Evolutionary conservation across 1,140 invertebrate species (phyloP), one percentile per base, ranked within the genome.

Genomic region (Drosophila albomicans): DNA sequence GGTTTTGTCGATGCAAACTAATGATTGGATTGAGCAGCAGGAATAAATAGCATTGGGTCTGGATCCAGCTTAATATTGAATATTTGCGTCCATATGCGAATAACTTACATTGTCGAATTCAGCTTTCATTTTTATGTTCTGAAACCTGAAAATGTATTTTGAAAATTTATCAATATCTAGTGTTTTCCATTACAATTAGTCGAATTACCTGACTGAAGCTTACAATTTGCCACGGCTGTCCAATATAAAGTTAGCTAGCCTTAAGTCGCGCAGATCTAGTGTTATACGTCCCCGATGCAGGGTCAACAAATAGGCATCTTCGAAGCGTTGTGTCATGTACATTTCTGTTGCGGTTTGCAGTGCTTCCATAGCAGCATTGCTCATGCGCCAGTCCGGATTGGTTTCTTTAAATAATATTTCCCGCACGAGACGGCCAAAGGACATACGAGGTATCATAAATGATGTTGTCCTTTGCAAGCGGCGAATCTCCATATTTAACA

Each of bases 231-330:
- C 67, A 5, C 49, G 35, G 28, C 38, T 15, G 8, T 38, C 20
- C 2, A 51, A 59, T 1, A 75, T 35, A 28, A 32, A 51, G 4
- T 32, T 41, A 48, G 63, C 51, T 3, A 82, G 58, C 2, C 62
- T 54, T 54, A 82, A 45, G 91, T 97, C 96, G 72, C 94, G 94
- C 46, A 94, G 94, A 94, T 95, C 95, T 56, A 97, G 94, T 52
- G 96, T 97, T 0, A 96, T 94, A 58, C 96, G 93, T 82, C 96
- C 95, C n/a, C 96, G 95, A 89, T 97, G 96, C 70, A 95, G 93
- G 32, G 96, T 93, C 81, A 95, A 94, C 82, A 96, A 76, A 81
- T 95, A 94, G 38, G 95, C 94, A 90, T 97, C 96, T 91, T 96
- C 95, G 87, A 97, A 96, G 13, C 96, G 94, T 81, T 96, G 95